phyloP scores from a whole-genome alignment of 2,797 vertebrate species.

The Aselliscus stoliczkanus region DNA sequence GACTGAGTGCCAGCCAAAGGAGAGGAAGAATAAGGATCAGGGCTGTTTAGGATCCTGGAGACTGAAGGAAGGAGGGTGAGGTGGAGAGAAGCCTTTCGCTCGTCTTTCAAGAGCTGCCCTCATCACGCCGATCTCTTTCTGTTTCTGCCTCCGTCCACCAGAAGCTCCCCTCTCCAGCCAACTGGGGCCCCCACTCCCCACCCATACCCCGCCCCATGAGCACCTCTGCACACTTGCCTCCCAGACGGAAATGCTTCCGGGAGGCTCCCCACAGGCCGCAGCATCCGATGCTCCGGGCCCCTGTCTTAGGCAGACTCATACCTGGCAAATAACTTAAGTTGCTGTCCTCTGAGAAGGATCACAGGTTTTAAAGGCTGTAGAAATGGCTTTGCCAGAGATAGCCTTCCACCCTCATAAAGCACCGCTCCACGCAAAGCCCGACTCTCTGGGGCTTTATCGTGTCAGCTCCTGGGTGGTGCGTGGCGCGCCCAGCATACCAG shows the following conservation, averaged over 20 bases:
- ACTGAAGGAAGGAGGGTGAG: neutral
- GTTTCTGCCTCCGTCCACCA: fast-evolving
- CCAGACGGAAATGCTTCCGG: fast-evolving
- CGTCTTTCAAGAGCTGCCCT: neutral
- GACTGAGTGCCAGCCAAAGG: too few relatives aligned
- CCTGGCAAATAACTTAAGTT: neutral
- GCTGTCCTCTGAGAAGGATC: neutral
- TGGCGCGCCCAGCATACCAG: fast-evolving
- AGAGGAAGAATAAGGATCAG: neutral
- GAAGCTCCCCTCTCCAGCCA: too few relatives aligned
- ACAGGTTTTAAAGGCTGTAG: neutral
- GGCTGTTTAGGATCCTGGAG: neutral
- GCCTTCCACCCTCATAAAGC: neutral
- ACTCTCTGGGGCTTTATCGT: neutral
- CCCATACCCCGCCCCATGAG: too few relatives aligned
- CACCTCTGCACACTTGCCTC: too few relatives aligned
- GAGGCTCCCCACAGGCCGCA: neutral
- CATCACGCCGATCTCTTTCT: neutral
- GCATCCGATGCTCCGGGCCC: fast-evolving
- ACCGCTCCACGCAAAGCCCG: neutral
- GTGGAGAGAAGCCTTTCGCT: neutral
- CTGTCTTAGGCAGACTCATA: neutral
- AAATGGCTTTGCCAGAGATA: neutral
- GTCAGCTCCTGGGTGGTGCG: neutral
- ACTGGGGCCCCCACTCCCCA: too few relatives aligned